These are phyloP conservation scores for Stichopus chloronotus DNA, from an alignment of 35 echinoderm and acorn worm genomes.

Conservation along the genomic window DNA sequence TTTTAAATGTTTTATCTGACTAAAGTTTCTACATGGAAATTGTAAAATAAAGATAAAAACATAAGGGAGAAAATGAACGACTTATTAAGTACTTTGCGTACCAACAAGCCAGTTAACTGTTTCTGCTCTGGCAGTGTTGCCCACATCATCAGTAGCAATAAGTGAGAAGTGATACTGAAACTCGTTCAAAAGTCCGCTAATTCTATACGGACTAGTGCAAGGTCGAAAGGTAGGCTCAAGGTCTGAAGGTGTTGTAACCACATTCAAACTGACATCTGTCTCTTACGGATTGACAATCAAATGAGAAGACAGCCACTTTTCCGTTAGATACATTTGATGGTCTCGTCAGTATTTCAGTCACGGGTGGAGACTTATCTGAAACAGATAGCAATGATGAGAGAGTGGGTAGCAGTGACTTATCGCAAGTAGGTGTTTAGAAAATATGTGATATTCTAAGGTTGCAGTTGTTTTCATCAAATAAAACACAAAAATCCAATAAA, in stretches of 20 bases:
- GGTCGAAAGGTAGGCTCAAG: not conserved
- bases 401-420: too few relatives aligned
- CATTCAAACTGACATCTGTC: constrained; percentile 20
- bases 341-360: not conserved
- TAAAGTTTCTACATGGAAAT: too few relatives aligned
- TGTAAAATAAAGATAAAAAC: too few relatives aligned
- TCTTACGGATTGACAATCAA: not conserved
- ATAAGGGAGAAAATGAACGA: too few relatives aligned
- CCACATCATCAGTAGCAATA: constrained; percentile 13
- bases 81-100: not conserved
- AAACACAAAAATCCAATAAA: too few relatives aligned
- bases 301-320: not conserved
- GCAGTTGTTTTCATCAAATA: too few relatives aligned
- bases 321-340: not conserved
- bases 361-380: not conserved
- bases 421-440: too few relatives aligned
- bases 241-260: not conserved
- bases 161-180: constrained; percentile 1
- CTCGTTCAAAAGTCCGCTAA: not conserved
- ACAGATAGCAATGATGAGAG: too few relatives aligned
- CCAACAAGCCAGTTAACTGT: constrained; percentile 21
- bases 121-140: not conserved
- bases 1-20: too few relatives aligned
- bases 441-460: too few relatives aligned
- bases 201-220: not conserved